Conservation (phyloP, 2,797 vertebrate species). For the Sphaeramia orbicularis region DNA sequence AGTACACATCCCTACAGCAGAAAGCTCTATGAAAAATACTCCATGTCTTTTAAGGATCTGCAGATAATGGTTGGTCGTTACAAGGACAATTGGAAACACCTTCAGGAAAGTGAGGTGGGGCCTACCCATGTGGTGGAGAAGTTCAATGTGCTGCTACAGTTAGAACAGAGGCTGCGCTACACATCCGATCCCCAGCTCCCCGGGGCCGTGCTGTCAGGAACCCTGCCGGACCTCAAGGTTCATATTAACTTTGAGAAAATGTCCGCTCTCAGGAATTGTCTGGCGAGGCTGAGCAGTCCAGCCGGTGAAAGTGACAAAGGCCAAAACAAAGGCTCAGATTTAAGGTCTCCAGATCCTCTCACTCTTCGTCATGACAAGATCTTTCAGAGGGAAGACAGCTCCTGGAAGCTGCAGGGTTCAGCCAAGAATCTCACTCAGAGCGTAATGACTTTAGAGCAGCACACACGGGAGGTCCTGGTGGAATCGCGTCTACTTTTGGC, state of each 20-base stretch:
- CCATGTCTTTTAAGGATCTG: conserved; percentile 94
- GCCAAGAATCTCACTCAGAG: conserved; percentile 95
- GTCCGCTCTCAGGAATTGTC: conserved; percentile 91
- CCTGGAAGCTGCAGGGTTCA: conserved; percentile 91
- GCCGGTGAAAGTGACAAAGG: conserved; percentile 56
- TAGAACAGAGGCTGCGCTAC: conserved; percentile 95
- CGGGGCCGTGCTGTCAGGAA: conserved; percentile 94
- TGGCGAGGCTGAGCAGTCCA: conserved; percentile 85
- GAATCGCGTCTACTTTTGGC: conserved; percentile 96
- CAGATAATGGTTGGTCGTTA: conserved; percentile 98
- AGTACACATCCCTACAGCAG: conserved; percentile 87
- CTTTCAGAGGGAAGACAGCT: conserved; percentile 88
- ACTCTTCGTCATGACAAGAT: conserved; percentile 90
- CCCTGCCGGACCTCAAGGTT: conserved; percentile 94
- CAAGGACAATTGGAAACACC: conserved; percentile 97
- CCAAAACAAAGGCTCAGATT: conserved; percentile 40
- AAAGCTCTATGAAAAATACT: conserved; percentile 95
- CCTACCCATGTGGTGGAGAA: conserved; percentile 98
- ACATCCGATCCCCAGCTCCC: conserved; percentile 98
- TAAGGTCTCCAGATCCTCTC: conserved; percentile 82
- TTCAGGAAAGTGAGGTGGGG: conserved; percentile 94
- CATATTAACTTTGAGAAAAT: conserved; percentile 98
- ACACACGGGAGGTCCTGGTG: conserved; percentile 94
- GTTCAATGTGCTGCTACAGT: conserved; percentile 94
- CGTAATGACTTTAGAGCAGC: conserved; percentile 93